Conservation (phyloP, 2,797 vertebrate genomes). For the Pogoniulus pusillus region DNA sequence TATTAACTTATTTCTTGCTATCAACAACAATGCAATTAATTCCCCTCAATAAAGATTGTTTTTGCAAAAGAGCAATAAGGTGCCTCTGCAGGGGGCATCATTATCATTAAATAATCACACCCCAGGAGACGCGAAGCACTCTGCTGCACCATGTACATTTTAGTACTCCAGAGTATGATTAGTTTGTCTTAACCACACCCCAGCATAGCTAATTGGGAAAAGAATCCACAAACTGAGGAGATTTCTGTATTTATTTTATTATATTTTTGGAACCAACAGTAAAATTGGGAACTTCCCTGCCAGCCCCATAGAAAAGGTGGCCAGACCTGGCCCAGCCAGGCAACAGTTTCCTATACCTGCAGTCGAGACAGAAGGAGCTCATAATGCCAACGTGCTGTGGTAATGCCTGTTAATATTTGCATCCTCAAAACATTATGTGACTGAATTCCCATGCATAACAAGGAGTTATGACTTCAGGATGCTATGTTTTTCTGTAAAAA, state of each 20-base stretch:
- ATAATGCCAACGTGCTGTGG: accelerated
- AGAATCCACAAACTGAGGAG: neutral
- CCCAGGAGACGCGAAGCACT: constrained; percentile 66
- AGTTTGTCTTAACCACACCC: constrained; percentile 70
- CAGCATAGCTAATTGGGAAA: constrained; percentile 55
- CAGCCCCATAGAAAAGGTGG: neutral
- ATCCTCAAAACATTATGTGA: neutral
- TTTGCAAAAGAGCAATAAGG: constrained; percentile 77
- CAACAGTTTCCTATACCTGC: accelerated
- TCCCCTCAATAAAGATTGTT: constrained; percentile 74
- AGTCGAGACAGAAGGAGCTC: neutral
- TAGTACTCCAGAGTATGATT: constrained; percentile 70
- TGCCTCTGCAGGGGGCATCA: constrained; percentile 73
- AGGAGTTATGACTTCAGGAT: constrained; percentile 12
- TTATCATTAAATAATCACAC: constrained; percentile 77
- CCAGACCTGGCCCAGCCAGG: neutral
- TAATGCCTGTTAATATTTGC: neutral
- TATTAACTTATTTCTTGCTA: constrained; percentile 74
- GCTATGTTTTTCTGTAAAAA: constrained; percentile 31
- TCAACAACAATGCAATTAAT: constrained; percentile 78
- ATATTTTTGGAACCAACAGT: neutral
- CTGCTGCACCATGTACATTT: constrained; percentile 66
- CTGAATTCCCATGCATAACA: neutral
- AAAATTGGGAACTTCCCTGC: neutral
- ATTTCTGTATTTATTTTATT: neutral